Base-by-base conservation (phyloP, 2,113 vertebrate species). In the Lepidothrix coronata region DNA sequence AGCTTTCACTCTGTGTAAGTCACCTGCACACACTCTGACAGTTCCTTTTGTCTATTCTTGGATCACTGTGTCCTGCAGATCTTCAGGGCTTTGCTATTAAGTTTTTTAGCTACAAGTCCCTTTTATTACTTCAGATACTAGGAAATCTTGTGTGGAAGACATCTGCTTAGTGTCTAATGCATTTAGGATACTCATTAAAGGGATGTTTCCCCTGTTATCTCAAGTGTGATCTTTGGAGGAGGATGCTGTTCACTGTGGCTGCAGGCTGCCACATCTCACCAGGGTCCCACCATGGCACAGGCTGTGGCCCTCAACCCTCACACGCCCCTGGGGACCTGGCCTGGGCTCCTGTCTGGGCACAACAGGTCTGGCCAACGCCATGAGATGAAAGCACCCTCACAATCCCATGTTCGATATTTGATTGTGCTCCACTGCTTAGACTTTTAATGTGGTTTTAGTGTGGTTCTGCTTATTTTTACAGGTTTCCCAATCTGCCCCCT, bases 381-480 rank as follows among this genome's bases (percentile, higher is more conserved):
- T 16, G 54, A 80, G 73, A 78, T 66, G 46, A 90, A 93, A 88
- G 43, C 68, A 66, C 62, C 77, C 71, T 87, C 1, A 0, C 74
- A 77, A 31, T n/a, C 14, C 44, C 51, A 9, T 28, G 75, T 59
- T 86, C 62, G 68, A 24, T 82, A 95, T 87, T 94, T 86, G 75
- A 93, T 91, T 95, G 94, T 82, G 25, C 66, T 88, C 49, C 73
- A 25, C 65, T 88, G 52, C 89, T 91, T 78, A 37, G 78, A 61
- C 82, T 94, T 92, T 94, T 93, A 93, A 95, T 76, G 91, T 87
- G 87, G 85, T 94, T 92, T 95, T 93, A 91, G 95, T 76, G 91
- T 85, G 89, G 85, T 90, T 97, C 95, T 97, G 94, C 95, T 97
- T 97, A 92, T 95, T 96, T 95, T 96, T 95, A 94, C 71, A 89